A percentile compares a stretch with the other conserved stretches of the same genome.
Conservation (phyloP, 2,113 vertebrate species). For the Neodon shergylaensis region DNA sequence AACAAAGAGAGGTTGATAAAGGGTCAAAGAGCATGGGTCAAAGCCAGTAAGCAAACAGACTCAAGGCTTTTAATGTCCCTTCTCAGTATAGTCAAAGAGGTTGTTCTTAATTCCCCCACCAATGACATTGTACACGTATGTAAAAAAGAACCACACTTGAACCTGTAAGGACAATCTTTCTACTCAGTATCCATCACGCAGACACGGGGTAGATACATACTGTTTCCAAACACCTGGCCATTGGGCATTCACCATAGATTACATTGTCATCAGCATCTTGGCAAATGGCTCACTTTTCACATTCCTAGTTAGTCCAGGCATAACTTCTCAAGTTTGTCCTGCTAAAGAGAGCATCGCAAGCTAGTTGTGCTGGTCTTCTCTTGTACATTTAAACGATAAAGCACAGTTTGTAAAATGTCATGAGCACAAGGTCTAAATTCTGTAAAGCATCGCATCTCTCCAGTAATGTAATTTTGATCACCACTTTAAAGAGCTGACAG, state of each 20-base stretch:
- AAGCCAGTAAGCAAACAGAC: not conserved
- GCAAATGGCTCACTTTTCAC: not conserved
- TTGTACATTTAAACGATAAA: not conserved
- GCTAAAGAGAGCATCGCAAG: not conserved
- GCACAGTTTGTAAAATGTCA: not conserved
- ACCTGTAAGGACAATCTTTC: not conserved
- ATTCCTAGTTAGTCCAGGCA: not conserved
- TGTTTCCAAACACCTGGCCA: not conserved
- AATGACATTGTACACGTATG: not conserved
- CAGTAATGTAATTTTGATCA: not conserved
- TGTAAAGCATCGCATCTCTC: not conserved
- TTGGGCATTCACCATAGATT: not conserved
- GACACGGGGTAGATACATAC: not conserved
- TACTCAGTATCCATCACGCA: not conserved
- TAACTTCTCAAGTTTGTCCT: not conserved
- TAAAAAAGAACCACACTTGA: not conserved
- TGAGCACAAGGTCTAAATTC: not conserved
- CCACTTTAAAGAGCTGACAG: not conserved
- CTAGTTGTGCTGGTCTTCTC: not conserved
- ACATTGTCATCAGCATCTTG: not conserved
- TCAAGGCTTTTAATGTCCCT: not conserved
- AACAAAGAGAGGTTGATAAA: not conserved
- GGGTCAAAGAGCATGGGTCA: not conserved
- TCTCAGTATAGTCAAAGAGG: not conserved
- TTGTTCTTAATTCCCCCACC: not conserved